A percentile compares a stretch with the other conserved stretches of the same genome.
Conservation (phyloP, 2,888 invertebrate genomes). For the Lordiphosa fenestrarum region DNA sequence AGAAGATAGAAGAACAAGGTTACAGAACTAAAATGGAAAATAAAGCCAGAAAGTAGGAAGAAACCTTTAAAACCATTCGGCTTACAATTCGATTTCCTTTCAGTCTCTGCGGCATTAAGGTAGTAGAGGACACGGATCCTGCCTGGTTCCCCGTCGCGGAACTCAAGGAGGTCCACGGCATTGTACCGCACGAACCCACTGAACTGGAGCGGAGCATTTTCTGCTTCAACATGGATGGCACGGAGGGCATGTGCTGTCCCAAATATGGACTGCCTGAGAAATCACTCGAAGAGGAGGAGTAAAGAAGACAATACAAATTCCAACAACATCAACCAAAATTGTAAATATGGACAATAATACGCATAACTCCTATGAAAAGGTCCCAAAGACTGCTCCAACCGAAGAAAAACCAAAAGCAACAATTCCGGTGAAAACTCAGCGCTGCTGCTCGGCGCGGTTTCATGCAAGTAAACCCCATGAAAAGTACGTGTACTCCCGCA, state of each 20-base stretch:
- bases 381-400: conserved; percentile 62
- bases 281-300: conserved; percentile 80
- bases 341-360: conserved; percentile 65
- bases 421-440: conserved; percentile 33
- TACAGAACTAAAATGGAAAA: neutral
- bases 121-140: conserved; percentile 93
- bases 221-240: conserved; percentile 91
- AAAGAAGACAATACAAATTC: conserved; percentile 27
- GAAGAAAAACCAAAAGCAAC: conserved; percentile 17
- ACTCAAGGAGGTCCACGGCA: conserved; percentile 92
- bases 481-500: conserved; percentile 45
- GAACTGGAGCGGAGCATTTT: conserved; percentile 89
- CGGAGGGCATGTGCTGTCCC: conserved; percentile 91
- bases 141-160: conserved; percentile 96
- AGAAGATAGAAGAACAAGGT: too few relatives aligned
- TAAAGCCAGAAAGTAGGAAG: too few relatives aligned
- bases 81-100: neutral
- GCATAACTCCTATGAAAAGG: conserved; percentile 24
- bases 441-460: conserved; percentile 30
- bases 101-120: conserved; percentile 88
- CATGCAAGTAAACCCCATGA: conserved; percentile 31
- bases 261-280: conserved; percentile 81
- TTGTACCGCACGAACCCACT: conserved; percentile 91
- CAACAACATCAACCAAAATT: conserved; percentile 35
- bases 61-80: neutral